Base-by-base conservation (phyloP, 92 coral and sea anemone species). In the Epizoanthus rinbou region DNA sequence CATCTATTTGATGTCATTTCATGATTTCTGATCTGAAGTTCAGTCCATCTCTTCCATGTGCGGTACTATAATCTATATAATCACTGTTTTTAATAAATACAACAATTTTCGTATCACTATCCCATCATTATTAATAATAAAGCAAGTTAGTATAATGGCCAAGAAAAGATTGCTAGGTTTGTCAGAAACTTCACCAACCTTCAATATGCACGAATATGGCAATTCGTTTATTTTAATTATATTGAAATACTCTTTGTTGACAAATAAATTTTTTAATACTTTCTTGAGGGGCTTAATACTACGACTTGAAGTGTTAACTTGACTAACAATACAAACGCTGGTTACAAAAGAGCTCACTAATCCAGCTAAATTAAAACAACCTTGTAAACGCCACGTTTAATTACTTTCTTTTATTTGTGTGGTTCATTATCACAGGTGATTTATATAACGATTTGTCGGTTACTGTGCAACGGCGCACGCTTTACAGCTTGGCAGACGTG, bases 301-400 rank as follows among this genome's bases (percentile, higher is more conserved):
- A 31, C 81, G 41, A 19, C 50, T 78, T 78, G 58, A 78, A 78
- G 82, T 78, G 82, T 78, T 75, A 78, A 78, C 69, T 39, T 25
- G 70, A 78, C 33, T 60, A 39, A 62, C 37, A 60, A 39, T 19
- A 14, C 43, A 78, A 78, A 60, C 9, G 9, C 57, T 47, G 58
- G 24, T 18, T 15, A 62, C 65, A 69, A 78, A 59, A 62, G 47
- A 28, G 53, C 47, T 22, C n/a, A 37, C n/a, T 78, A 78, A 35
- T 78, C 52, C 82, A 62, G 58, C 39, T 78, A 78, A 3, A 78
- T 78, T 75, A 75, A 75, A 75, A 37, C 19, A 57, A 66, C 53
- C 67, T 75, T 78, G 82, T 78, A 78, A 62, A 78, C 19, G 82
- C 57, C 66, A 60, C 24, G 21, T 78, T 78, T 62, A 41, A 35